Conservation (phyloP, 2,797 vertebrate genomes). For the Dallia pectoralis region DNA sequence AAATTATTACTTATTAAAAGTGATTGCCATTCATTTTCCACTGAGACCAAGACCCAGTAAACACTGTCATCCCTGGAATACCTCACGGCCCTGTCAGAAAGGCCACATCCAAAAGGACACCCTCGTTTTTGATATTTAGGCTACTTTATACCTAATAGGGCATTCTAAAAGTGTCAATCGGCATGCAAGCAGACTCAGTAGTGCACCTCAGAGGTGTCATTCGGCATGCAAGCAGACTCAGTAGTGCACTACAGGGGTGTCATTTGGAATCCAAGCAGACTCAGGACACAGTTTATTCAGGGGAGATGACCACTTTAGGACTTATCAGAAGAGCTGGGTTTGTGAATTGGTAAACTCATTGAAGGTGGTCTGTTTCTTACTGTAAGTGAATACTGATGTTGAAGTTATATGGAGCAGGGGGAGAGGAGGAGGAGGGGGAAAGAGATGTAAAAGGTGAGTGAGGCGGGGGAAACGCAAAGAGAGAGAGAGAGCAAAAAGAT, state of each 20-base stretch:
- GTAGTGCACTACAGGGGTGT: background rate
- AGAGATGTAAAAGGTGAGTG: conserved; percentile 33
- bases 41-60: conserved; percentile 25
- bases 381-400: conserved; percentile 48
- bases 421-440: conserved; percentile 27
- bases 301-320: background rate
- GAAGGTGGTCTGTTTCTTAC: background rate
- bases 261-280: background rate
- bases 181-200: background rate
- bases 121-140: background rate
- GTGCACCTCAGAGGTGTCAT: background rate
- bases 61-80: conserved; percentile 45
- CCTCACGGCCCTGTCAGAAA: conserved; percentile 21
- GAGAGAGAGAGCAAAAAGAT: conserved; percentile 39
- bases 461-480: conserved; percentile 28
- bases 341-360: background rate
- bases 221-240: background rate
- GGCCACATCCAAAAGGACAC: background rate
- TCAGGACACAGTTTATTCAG: background rate
- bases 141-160: background rate
- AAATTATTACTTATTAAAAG: conserved; percentile 51
- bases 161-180: background rate
- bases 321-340: background rate
- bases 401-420: conserved; percentile 53
- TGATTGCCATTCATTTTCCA: conserved; percentile 45